phyloP scores from a whole-genome alignment of 2,113 vertebrate genomes.

The Rutilus rutilus region DNA sequence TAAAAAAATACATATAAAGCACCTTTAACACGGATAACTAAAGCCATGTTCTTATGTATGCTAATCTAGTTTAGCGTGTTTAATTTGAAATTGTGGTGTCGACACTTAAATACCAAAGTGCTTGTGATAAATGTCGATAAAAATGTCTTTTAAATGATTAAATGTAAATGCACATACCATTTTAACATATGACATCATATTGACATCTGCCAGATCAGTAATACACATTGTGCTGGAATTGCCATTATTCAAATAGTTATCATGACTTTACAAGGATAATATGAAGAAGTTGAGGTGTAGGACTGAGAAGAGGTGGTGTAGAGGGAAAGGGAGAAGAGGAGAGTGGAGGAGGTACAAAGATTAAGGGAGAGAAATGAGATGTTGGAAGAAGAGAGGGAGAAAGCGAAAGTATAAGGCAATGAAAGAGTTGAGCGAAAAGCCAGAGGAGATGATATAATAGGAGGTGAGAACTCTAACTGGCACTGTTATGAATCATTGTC shows the following conservation, averaged over 20 bases:
- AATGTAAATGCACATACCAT: not conserved
- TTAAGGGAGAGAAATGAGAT: constrained; percentile 4
- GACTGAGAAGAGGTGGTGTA: not conserved
- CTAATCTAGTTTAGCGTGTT: not conserved
- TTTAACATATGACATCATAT: not conserved
- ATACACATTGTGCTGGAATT: not conserved
- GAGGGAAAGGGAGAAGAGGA: not conserved
- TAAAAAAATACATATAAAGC: too few relatives aligned
- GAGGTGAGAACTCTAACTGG: constrained; percentile 13
- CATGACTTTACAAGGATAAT: not conserved
- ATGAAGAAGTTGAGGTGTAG: not conserved
- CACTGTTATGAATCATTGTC: constrained; percentile 13
- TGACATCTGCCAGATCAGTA: not conserved
- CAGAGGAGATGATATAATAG: constrained; percentile 17
- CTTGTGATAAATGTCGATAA: not conserved
- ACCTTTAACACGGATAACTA: too few relatives aligned
- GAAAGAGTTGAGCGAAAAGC: not conserved
- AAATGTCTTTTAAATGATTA: not conserved
- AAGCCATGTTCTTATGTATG: not conserved
- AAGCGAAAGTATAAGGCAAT: not conserved
- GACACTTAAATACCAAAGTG: not conserved
- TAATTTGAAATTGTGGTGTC: not conserved
- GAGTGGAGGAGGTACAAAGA: constrained; percentile 2
- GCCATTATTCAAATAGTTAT: not conserved
- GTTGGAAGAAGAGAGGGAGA: not conserved